These are phyloP conservation scores for Garrulus glandarius DNA, from an alignment of 2,797 vertebrate genomes.

Conservation along the genomic window DNA sequence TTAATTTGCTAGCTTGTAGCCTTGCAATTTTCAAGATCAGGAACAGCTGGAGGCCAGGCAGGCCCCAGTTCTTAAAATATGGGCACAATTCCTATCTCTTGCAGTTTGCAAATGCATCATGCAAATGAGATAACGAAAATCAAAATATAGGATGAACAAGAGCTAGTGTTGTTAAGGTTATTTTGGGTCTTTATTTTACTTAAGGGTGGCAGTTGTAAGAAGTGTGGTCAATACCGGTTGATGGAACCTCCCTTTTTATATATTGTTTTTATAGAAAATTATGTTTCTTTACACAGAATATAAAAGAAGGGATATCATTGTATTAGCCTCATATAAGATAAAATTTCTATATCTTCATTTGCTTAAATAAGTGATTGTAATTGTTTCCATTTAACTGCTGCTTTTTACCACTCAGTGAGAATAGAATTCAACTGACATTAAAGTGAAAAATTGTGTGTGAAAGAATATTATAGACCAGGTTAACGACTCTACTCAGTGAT, in stretches of 20 bases:
- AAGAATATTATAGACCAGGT: not conserved
- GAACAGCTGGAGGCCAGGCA: not conserved
- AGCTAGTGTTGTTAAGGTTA: not conserved
- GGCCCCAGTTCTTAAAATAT: not conserved
- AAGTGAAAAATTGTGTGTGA: not conserved
- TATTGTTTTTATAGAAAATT: not conserved
- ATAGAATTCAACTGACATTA: not conserved
- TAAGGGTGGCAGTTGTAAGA: not conserved
- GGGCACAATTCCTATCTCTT: not conserved
- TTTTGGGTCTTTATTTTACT: not conserved
- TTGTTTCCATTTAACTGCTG: not conserved
- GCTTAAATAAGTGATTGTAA: not conserved
- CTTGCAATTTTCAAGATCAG: not conserved
- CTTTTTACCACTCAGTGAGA: not conserved
- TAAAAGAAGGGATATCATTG: not conserved
- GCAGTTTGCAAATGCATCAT: not conserved
- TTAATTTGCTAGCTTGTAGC: not conserved
- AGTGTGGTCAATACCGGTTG: not conserved
- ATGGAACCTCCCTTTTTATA: not conserved
- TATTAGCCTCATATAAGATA: not conserved
- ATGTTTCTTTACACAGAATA: not conserved
- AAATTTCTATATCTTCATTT: not conserved
- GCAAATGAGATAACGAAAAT: not conserved
- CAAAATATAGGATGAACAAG: not conserved
- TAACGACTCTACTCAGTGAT: not conserved